Base-by-base conservation (phyloP, 2,113 vertebrate genomes). In the Diphyllodes magnificus region DNA sequence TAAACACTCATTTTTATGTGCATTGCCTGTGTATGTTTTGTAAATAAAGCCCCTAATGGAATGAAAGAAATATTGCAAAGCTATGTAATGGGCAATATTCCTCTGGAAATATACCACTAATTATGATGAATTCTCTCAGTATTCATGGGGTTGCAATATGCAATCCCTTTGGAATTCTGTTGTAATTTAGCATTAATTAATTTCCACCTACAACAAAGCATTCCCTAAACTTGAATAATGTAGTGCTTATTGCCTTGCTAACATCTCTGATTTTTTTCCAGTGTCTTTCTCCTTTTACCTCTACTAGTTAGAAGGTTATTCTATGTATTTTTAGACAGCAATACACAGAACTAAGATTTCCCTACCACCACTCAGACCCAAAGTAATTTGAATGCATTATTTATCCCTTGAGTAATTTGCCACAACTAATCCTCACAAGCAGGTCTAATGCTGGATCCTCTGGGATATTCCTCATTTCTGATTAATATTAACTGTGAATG, bases 321-420 rank as follows among this genome's bases (percentile, higher is more conserved):
- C 28, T 42, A 57, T 1, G 2, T 59, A 70, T 90, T 90, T 94
- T 59, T 65, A 93, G 47, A 44, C 30, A 78, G 21, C 3, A 5
- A 63, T 15, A 44, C 19, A 31, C 12, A 83, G 61, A 65, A 59
- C 33, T 88, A 47, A 90, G 49, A 64, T 86, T 79, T 82, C 40
- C 37, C 54, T 89, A 23, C 56, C 72, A 40, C 76, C 42, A 31
- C 37, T 92, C 66, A 94, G 51, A 91, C 33, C 44, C 72, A 86
- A 92, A 96, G 69, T 95, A 92, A 96, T 97, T 96, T 94, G 85
- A 96, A 95, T 90, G 57, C 71, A 90, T 91, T 81, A 87, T 95
- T 93, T 95, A 73, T 78, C 70, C 66, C 81, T 83, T 24, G 65
- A 92, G 94, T 96, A 88, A 97, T 97, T 97, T 98, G 69, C 96